A percentile compares a stretch with the other conserved stretches of the same genome.
phyloP scores from a whole-genome alignment of 2,113 vertebrate species.

The Australoheros scitulus region DNA sequence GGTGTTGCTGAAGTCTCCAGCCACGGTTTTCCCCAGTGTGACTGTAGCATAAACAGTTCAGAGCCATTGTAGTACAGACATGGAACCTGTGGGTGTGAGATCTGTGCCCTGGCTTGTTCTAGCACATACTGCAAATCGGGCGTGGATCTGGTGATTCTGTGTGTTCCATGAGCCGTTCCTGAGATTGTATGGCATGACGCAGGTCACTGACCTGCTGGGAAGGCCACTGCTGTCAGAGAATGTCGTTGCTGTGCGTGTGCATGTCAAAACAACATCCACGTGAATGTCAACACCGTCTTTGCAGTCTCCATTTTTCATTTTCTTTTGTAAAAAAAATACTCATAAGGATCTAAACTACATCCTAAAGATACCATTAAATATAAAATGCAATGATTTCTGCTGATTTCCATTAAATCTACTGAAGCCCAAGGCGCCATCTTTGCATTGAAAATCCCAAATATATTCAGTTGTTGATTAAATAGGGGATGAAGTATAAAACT shows the following conservation, averaged over 20 bases:
- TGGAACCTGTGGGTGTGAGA: neutral
- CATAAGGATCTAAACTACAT: neutral
- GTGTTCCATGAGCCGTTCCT: neutral
- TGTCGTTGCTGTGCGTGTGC: neutral
- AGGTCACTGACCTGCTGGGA: neutral
- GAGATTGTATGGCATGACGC: neutral
- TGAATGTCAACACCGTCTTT: neutral
- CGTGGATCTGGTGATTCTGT: neutral
- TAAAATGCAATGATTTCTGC: neutral
- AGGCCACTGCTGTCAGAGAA: neutral
- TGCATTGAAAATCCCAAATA: neutral
- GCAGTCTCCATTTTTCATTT: neutral
- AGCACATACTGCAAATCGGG: neutral
- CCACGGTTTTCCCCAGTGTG: neutral
- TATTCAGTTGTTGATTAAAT: neutral
- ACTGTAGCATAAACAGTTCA: neutral
- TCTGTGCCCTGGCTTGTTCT: neutral
- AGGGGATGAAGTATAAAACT: neutral
- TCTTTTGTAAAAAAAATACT: neutral
- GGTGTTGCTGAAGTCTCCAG: neutral
- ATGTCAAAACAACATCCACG: neutral
- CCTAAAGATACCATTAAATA: neutral
- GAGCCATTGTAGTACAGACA: neutral
- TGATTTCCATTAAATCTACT: neutral
- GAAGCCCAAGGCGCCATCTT: neutral